These are phyloP conservation scores for Sebastes nivosus DNA, from an alignment of 2,797 vertebrate genomes.

Conservation along the genomic window DNA sequence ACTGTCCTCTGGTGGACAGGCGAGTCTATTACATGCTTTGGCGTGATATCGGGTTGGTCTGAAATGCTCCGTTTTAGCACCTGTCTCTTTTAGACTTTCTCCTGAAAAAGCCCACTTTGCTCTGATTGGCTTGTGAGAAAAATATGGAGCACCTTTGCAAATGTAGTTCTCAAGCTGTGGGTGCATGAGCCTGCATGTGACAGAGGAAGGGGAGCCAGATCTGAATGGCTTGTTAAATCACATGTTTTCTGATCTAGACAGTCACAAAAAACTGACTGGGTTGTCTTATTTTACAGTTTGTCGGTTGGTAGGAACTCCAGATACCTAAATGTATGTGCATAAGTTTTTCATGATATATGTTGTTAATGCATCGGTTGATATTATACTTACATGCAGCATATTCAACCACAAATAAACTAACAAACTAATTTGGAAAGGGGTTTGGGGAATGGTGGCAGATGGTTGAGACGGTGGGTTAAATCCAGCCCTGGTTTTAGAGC, in stretches of 20 bases:
- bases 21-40: no score
- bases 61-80: no score
- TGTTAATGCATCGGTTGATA: not conserved
- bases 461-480: not conserved
- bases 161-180: not conserved
- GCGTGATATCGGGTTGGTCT: no score
- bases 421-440: not conserved
- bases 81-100: no score
- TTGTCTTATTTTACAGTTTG: no score
- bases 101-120: no score
- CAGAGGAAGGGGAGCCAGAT: not conserved
- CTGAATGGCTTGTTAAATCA: not conserved
- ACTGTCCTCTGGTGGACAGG: no score
- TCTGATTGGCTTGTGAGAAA: not conserved
- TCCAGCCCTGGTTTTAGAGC: slow-evolving; percentile 7
- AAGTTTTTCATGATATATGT: not conserved
- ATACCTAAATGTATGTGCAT: not conserved
- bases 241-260: no score
- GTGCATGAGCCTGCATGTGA: not conserved
- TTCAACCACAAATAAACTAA: not conserved
- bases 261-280: fast-evolving
- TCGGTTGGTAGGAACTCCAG: not conserved
- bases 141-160: not conserved
- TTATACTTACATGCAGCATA: not conserved
- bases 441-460: not conserved